A percentile compares a stretch with the other conserved stretches of the same genome.
phyloP scores from a whole-genome alignment of 2,888 invertebrate species.

The Euplagia quadripunctaria region DNA sequence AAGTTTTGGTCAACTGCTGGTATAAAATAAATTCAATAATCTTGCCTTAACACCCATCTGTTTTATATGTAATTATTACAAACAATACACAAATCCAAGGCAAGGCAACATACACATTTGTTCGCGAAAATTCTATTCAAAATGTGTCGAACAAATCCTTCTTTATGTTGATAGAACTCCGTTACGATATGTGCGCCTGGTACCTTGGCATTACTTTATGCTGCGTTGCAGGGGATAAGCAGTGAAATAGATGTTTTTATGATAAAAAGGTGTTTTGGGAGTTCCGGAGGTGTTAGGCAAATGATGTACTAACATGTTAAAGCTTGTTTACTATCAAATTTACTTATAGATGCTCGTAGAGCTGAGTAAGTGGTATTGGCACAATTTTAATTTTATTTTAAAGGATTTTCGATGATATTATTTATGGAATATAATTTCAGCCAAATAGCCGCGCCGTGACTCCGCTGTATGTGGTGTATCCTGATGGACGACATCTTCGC shows the following conservation, averaged over 20 bases:
- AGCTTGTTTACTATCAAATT: too few species aligned
- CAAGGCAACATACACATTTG: not conserved
- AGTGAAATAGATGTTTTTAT: conserved; percentile 15
- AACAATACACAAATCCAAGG: not conserved
- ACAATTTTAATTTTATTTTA: too few species aligned
- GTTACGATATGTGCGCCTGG: conserved; percentile 39
- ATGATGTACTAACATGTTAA: not conserved
- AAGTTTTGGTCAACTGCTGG: too few species aligned
- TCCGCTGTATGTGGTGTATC: too few species aligned
- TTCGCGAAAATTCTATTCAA: conserved; percentile 13
- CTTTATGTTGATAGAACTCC: conserved; percentile 52
- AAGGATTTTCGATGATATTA: too few species aligned
- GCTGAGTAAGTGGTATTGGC: too few species aligned
- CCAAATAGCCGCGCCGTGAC: too few species aligned
- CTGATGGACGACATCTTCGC: too few species aligned
- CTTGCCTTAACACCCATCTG: not conserved
- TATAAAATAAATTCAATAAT: too few species aligned
- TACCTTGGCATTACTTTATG: conserved; percentile 39
- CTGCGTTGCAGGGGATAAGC: conserved; percentile 18
- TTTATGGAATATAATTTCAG: too few species aligned
- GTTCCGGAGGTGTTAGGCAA: not conserved
- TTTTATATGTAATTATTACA: not conserved
- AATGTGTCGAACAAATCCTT: conserved; percentile 45
- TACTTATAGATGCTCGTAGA: too few species aligned
- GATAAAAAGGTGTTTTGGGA: conserved; percentile 13